phyloP scores from a whole-genome alignment of 2,113 vertebrate genomes.

The Cranoglanis bouderius region DNA sequence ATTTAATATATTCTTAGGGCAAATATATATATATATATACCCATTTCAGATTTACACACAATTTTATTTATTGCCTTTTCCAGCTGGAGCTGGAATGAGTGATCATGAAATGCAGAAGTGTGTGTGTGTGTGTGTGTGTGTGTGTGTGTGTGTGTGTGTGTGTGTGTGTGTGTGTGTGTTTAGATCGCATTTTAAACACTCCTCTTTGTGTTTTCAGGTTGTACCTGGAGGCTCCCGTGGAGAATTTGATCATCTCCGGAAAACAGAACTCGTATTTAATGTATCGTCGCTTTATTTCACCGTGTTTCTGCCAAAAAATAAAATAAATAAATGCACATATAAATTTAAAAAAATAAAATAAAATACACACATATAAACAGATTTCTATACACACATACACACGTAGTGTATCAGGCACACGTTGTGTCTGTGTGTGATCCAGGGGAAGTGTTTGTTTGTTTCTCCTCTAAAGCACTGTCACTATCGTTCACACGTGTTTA shows the following conservation, averaged over 20 bases:
- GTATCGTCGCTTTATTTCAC: background rate
- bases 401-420: background rate
- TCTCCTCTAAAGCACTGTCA: background rate
- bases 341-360: background rate
- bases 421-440: background rate
- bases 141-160: background rate
- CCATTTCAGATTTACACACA: no score
- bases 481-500: background rate
- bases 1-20: no score
- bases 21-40: no score
- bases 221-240: background rate
- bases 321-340: no score
- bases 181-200: background rate
- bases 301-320: background rate
- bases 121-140: slow-evolving; percentile 5
- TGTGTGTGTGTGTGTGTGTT: slow-evolving; percentile 18
- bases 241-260: background rate
- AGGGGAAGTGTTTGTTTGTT: background rate
- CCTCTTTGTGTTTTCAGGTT: slow-evolving; percentile 8
- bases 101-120: no score
- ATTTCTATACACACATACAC: background rate
- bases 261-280: background rate
- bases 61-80: no score
- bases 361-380: background rate
- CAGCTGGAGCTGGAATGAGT: no score